Evolutionary conservation across 1,140 invertebrate genomes (phyloP).

Genomic region (Penaeus vannamei): DNA sequence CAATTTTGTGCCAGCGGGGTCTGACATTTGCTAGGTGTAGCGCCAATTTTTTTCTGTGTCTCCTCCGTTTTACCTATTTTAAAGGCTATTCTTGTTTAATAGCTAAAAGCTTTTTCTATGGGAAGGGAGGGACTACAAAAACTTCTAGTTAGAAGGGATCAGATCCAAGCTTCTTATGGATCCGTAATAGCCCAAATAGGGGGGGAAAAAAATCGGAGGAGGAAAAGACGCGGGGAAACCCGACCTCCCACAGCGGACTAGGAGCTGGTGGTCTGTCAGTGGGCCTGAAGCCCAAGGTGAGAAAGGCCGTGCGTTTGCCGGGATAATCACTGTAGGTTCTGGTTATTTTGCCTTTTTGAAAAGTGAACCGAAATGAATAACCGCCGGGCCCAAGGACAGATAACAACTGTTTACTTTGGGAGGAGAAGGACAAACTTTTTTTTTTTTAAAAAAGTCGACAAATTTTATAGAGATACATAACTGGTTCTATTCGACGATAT

Average conservation of each 20-base stretch:
- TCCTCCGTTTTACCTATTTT: too few species aligned
- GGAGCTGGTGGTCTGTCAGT: slow-evolving; percentile 39
- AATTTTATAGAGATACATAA: slow-evolving; percentile 38
- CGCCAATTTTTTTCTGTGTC: too few species aligned
- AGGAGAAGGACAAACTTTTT: not conserved
- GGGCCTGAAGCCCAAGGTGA: slow-evolving; percentile 11
- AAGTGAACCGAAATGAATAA: slow-evolving; percentile 7
- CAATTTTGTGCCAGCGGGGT: slow-evolving; percentile 43
- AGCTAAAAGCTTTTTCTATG: too few species aligned
- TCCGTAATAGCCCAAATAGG: too few species aligned
- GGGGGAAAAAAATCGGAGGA: not conserved
- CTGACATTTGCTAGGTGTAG: slow-evolving; percentile 13
- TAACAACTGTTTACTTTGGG: not conserved
- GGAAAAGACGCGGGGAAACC: slow-evolving; percentile 37
- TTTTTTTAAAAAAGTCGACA: not conserved
- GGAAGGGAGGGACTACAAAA: too few species aligned
- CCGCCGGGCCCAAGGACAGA: slow-evolving; percentile 13
- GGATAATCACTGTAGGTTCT: slow-evolving; percentile 20
- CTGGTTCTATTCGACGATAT: slow-evolving; percentile 16
- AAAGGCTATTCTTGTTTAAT: too few species aligned
- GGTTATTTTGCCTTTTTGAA: not conserved
- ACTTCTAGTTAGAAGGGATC: too few species aligned
- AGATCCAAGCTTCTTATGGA: too few species aligned
- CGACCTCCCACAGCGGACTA: slow-evolving; percentile 22
- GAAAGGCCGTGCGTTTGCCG: not conserved